Evolutionary conservation across 2,888 invertebrate genomes (phyloP).

Genomic region (Serrognathus titanus): DNA sequence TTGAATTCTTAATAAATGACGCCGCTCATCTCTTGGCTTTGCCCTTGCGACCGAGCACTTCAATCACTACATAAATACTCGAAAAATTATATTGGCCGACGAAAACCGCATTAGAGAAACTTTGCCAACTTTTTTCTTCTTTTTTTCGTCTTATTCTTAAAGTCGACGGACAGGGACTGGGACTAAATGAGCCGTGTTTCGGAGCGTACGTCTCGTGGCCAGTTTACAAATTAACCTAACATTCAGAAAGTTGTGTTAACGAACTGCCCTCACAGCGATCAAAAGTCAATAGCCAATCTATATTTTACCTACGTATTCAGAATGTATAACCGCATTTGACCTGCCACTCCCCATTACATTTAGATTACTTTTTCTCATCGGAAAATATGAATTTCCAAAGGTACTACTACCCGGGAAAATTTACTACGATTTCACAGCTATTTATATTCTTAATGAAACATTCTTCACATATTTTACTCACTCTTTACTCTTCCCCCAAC

Average conservation of each 20-base stretch:
- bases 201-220: conserved; percentile 34
- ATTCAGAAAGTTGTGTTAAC: conserved; percentile 43
- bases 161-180: conserved; percentile 27
- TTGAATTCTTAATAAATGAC: conserved; percentile 25
- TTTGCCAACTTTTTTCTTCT: conserved; percentile 29
- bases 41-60: too few relatives aligned
- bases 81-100: conserved; percentile 32
- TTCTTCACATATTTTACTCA: too few relatives aligned
- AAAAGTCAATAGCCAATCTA: conserved; percentile 42
- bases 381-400: not conserved
- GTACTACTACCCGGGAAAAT: too few relatives aligned
- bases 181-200: conserved; percentile 38
- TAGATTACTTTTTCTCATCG: not conserved
- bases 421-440: too few relatives aligned
- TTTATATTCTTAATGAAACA: too few relatives aligned
- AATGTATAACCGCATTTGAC: not conserved
- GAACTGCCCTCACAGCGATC: conserved; percentile 35
- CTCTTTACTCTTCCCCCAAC: too few relatives aligned
- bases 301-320: conserved; percentile 10
- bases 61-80: conserved; percentile 35
- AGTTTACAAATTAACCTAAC: conserved; percentile 44
- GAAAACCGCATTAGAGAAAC: conserved; percentile 38
- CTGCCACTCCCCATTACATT: conserved; percentile 7
- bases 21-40: conserved; percentile 22
- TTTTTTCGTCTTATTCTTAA: conserved; percentile 36